phyloP scores from a whole-genome alignment of 2,797 vertebrate genomes.

The Notoglanidium macrostoma region DNA sequence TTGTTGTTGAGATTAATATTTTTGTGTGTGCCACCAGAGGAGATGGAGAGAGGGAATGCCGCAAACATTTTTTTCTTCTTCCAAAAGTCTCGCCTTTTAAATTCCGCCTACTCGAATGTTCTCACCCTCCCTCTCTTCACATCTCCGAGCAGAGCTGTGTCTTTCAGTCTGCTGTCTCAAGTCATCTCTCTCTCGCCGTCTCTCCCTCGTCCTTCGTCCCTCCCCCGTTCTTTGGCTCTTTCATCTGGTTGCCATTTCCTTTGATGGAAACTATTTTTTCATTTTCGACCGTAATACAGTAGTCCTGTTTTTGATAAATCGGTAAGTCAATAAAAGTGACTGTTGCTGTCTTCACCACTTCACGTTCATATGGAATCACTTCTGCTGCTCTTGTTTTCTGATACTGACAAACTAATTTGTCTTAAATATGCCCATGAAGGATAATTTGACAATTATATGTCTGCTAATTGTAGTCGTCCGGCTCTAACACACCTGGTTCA shows the following conservation, averaged over 20 bases:
- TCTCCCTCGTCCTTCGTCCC: conserved; percentile 7
- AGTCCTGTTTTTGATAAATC: not conserved
- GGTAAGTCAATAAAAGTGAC: not conserved
- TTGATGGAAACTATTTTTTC: not conserved
- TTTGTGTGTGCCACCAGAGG: conserved; percentile 40
- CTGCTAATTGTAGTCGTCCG: not conserved
- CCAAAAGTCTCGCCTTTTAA: conserved; percentile 59
- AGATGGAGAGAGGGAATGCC: conserved; percentile 21
- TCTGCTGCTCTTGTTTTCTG: not conserved
- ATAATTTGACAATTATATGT: not conserved
- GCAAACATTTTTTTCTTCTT: conserved; percentile 31
- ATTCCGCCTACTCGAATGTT: conserved; percentile 63
- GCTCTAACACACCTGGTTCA: not conserved
- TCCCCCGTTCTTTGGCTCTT: conserved; percentile 1
- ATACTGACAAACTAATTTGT: not conserved
- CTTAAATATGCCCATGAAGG: not conserved
- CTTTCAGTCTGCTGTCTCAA: conserved; percentile 54
- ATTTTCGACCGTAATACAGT: not conserved
- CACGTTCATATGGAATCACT: not conserved
- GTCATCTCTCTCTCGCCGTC: conserved; percentile 31
- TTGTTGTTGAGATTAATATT: conserved; percentile 33
- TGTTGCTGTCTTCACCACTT: not conserved
- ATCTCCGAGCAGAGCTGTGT: conserved; percentile 52
- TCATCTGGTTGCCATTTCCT: not conserved
- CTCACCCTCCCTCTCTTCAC: conserved; percentile 52